phyloP scores from a whole-genome alignment of 2,888 invertebrate species.

The Drosophila limbata region DNA sequence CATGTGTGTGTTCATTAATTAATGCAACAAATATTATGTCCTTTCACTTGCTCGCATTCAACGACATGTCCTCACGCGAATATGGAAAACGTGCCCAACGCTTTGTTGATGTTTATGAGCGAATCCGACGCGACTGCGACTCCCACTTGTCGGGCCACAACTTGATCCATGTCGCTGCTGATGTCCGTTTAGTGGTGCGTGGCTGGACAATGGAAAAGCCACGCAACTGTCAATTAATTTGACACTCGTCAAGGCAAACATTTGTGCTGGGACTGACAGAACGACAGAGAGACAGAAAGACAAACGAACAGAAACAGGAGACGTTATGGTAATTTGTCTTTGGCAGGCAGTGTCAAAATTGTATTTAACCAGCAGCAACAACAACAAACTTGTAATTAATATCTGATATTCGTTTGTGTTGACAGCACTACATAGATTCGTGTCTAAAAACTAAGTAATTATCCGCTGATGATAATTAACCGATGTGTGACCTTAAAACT shows the following conservation, averaged over 20 bases:
- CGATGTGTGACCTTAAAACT: conserved; percentile 54
- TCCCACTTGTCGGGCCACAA: conserved; percentile 31
- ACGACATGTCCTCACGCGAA: conserved; percentile 24
- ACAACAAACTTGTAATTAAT: conserved; percentile 45
- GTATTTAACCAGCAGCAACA: conserved; percentile 48
- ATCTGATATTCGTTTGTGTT: conserved; percentile 50
- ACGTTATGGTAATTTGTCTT: conserved; percentile 64
- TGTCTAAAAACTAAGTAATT: conserved; percentile 30
- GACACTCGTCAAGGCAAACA: conserved; percentile 52
- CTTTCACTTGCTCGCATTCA: conserved; percentile 46
- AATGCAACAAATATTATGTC: conserved; percentile 69
- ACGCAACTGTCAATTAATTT: conserved; percentile 65
- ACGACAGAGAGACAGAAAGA: conserved; percentile 26
- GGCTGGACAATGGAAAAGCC: conserved; percentile 53
- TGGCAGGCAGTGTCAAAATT: conserved; percentile 60
- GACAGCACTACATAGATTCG: conserved; percentile 43
- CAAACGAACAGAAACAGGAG: conserved; percentile 14
- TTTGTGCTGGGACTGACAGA: conserved; percentile 20
- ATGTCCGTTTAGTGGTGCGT: conserved; percentile 47
- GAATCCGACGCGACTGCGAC: conserved; percentile 46
- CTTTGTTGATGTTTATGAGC: conserved; percentile 57
- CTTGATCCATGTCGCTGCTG: conserved; percentile 34
- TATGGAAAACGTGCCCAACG: conserved; percentile 49
- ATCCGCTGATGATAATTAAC: conserved; percentile 40
- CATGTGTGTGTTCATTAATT: conserved; percentile 58